Base-by-base conservation (phyloP, 2,113 vertebrate species). In the Saguinus imperator region DNA sequence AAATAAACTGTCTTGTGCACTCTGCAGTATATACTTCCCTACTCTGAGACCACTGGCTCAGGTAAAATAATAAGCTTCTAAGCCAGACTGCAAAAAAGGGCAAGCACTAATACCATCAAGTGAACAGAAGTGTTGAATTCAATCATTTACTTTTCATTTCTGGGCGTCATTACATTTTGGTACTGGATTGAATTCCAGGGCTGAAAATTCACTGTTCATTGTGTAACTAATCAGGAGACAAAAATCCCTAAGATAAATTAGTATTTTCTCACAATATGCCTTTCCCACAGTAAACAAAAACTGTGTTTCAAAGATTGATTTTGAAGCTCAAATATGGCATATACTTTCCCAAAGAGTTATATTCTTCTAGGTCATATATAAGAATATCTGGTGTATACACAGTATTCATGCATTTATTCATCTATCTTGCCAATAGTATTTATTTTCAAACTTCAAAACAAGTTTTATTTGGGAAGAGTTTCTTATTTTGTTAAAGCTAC, bases 401-500 rank as follows among this genome's bases (percentile, higher is more conserved):
- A 43, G 35, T 48, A 50, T 16, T 55, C 27, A 43, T 45, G 64
- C 18, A 66, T 72, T 85, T 35, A 89, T 45, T 82, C n/a, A 52
- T 20, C 50, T 50, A 76, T 13, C 32, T 29, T 48, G 29, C 50
- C 73, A 89, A 61, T 50, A 50, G n/a, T 12, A 50, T 4, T 86
- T 70, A 25, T 64, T 64, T 64, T 64, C 52, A 86, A 73, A 86
- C 77, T 61, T 45, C 32, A 87, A 80, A 87, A 93, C 52, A 98
- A 96, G 89, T 64, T 64, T 29, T 64, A 64, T 64, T 64, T 64
- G 61, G 27, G 61, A 64, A 64, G 58, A 61, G 12, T 95, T 97
- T 97, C 97, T 98, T 97, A 96, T 92, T 97, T 76, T 55, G 82
- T 95, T 96, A 76, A 97, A 95, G 72, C 50, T 27, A 79, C 4